A percentile compares a stretch with the other conserved stretches of the same genome.
phyloP scores from a whole-genome alignment of 2,888 invertebrate species.

The Blastobasis adustella region DNA sequence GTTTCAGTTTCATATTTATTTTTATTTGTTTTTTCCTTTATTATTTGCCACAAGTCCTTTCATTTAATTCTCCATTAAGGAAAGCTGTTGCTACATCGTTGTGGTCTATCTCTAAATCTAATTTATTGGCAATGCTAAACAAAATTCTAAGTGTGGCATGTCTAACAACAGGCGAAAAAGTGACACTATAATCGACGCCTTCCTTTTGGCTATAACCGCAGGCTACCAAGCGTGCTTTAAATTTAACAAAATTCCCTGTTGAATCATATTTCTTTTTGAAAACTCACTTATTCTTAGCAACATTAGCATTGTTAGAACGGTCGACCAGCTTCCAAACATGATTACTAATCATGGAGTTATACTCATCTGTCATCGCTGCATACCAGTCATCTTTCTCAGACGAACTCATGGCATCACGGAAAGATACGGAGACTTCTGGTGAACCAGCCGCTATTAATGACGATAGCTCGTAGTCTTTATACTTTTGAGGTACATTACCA shows the following conservation, averaged over 20 bases:
- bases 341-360: slow-evolving; percentile 2
- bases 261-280: slow-evolving; percentile 4
- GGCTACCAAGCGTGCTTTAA: slow-evolving; percentile 11
- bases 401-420: neutral
- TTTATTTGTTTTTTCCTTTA: too few species aligned
- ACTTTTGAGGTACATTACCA: neutral
- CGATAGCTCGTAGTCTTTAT: neutral
- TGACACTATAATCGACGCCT: slow-evolving; percentile 8
- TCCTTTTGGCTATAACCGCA: slow-evolving; percentile 5
- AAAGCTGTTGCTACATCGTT: slow-evolving; percentile 15
- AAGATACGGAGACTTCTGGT: neutral
- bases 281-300: slow-evolving; percentile 1
- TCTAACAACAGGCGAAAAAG: slow-evolving; percentile 10
- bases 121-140: slow-evolving; percentile 14
- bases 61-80: slow-evolving; percentile 4
- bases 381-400: slow-evolving; percentile 1
- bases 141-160: slow-evolving; percentile 9
- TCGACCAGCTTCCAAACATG: slow-evolving; percentile 4
- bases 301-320: slow-evolving; percentile 1
- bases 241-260: slow-evolving; percentile 1
- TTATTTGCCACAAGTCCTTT: too few species aligned
- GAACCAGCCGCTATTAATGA: neutral
- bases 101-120: slow-evolving; percentile 15
- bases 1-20: too few species aligned
- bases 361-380: slow-evolving; percentile 7